Percentiles rank a stretch among this genome's conserved stretches.
These are phyloP conservation scores for Pantherophis guttatus DNA, from an alignment of 2,113 vertebrate genomes.

Conservation along the genomic window DNA sequence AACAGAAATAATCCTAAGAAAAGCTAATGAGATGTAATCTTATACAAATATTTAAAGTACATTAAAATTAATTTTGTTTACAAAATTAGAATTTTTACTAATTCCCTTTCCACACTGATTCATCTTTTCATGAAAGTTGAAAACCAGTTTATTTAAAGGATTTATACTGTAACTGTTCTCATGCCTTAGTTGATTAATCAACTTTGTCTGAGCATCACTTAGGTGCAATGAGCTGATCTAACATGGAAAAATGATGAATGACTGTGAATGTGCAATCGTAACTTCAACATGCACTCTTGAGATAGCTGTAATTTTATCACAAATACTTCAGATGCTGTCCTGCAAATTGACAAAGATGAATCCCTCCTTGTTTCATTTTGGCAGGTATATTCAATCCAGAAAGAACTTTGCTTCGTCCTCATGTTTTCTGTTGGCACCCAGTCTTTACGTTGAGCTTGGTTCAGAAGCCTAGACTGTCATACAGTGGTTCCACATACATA, in stretches of 20 bases:
- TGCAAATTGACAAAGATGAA: constrained; percentile 1
- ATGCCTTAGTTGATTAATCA: constrained; percentile 5
- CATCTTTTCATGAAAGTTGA: constrained; percentile 3
- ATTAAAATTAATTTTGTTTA: constrained; percentile 30
- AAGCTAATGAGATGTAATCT: constrained; percentile 17
- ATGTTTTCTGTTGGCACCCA: not conserved
- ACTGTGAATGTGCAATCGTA: not conserved
- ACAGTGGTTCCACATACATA: not conserved
- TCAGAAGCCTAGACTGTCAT: not conserved
- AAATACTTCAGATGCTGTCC: constrained; percentile 10
- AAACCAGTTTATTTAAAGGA: not conserved
- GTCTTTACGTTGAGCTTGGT: not conserved
- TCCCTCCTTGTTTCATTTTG: not conserved
- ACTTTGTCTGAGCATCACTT: not conserved
- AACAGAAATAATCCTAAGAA: constrained; percentile 44
- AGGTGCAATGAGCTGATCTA: not conserved
- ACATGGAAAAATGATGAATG: not conserved
- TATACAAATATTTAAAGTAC: constrained; percentile 38
- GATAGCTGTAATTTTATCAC: constrained; percentile 27
- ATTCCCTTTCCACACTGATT: not conserved
- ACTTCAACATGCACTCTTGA: not conserved
- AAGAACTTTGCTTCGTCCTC: not conserved
- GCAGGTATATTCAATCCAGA: not conserved
- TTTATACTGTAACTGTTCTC: not conserved
- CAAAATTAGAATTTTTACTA: constrained; percentile 11